Base-by-base conservation (phyloP, 2,888 invertebrate genomes). In the Trichopria drosophilae region DNA sequence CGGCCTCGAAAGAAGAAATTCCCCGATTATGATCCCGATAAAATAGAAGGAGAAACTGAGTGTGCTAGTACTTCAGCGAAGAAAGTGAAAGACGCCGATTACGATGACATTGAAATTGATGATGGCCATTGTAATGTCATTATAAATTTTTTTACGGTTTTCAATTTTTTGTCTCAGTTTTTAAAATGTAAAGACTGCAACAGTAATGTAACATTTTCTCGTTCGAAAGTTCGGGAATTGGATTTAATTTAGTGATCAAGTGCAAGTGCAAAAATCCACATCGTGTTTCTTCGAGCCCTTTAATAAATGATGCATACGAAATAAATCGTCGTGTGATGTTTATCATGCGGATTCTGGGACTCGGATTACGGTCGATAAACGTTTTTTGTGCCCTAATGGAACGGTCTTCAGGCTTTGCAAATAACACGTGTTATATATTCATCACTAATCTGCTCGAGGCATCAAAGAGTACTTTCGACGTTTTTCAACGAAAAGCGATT, bases 241-340 rank as follows among this genome's bases (percentile, higher is more conserved):
- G 58, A 20, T 65, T 61, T 34, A 58, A 62, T 45, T 52, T 61
- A 40, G 51, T 51, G 15, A 41, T 61, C 19, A 22, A 16, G 9
- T 60, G 57, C 51, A 19, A 23, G 18, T 61, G 60, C 49, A 59
- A 54, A 37, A 13, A 22, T n/a, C n/a, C n/a, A 26, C 28, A 47
- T 32, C 32, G 51, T 36, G 59, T 64, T 15, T 26, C 53, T 41
- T 61, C 60, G 31, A 51, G 57, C 31, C 54, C 59, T 9, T 36
- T 51, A 10, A 48, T 55, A 3, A 42, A 57, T 43, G 56, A 43
- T 23, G 55, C 55, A 15, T 60, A 39, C 42, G 62, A 64, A 55
- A 54, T 62, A 20, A 62, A 62, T 45, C 29, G 60, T 23, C 43
- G 61, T 46, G 53, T 64, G 32, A 54, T 62, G 45, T 61, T 62